Percentiles rank a stretch among this genome's conserved stretches.
Conservation (phyloP, 2,888 invertebrate species). For the Operophtera brumata region DNA sequence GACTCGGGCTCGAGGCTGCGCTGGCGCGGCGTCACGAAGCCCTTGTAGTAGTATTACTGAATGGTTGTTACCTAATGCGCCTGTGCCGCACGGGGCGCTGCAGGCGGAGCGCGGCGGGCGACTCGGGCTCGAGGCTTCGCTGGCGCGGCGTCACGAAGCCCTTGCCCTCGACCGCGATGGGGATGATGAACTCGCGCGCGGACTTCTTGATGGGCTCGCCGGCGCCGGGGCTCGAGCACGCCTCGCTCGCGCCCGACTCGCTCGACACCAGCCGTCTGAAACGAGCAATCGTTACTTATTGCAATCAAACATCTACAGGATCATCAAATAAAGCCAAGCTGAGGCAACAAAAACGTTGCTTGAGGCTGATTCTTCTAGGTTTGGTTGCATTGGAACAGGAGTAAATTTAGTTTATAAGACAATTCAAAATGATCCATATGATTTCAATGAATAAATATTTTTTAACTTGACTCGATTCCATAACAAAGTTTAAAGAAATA, state of each 20-base stretch:
- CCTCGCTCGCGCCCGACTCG: slow-evolving; percentile 82
- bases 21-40: slow-evolving; percentile 87
- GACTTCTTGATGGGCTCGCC: slow-evolving; percentile 90
- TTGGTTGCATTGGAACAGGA: no score
- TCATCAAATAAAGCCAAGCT: no score
- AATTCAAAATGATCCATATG: no score
- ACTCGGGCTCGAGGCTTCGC: slow-evolving; percentile 89
- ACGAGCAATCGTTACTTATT: not conserved
- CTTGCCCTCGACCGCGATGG: slow-evolving; percentile 95
- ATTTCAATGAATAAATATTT: no score
- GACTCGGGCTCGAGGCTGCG: slow-evolving; percentile 89
- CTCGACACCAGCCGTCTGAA: slow-evolving; percentile 77
- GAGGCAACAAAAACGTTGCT: no score
- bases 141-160: slow-evolving; percentile 88
- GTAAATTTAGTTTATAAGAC: no score
- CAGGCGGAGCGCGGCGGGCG: slow-evolving; percentile 65
- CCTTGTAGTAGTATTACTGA: slow-evolving; percentile 75
- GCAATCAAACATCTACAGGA: no score
- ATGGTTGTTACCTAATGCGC: slow-evolving; percentile 81
- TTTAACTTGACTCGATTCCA: no score
- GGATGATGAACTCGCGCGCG: slow-evolving; percentile 94
- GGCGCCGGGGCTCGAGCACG: slow-evolving; percentile 71
- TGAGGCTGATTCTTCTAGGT: no score
- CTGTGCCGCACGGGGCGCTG: slow-evolving; percentile 67
- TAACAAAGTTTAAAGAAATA: no score